phyloP scores from a whole-genome alignment of 1,140 invertebrate genomes.

The Pseudomyrmex flavicornis region DNA sequence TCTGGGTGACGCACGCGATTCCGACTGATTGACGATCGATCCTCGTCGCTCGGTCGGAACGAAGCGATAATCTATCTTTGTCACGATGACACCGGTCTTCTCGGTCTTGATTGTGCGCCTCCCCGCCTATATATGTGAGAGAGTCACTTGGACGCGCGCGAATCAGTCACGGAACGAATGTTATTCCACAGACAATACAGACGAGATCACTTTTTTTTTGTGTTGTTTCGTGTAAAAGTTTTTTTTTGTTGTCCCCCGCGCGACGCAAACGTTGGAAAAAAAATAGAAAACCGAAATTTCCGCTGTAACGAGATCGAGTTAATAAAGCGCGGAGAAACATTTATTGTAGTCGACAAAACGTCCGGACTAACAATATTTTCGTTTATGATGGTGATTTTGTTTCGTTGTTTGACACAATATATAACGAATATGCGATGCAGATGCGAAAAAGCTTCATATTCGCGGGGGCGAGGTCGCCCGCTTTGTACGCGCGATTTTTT shows the following conservation, averaged over 20 bases:
- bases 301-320: conserved; percentile 32
- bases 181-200: too few relatives aligned
- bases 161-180: too few relatives aligned
- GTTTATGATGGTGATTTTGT: conserved; percentile 54
- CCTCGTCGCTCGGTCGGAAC: conserved; percentile 25
- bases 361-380: conserved; percentile 45
- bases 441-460: conserved; percentile 47
- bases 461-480: conserved; percentile 18
- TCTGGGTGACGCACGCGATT: not conserved
- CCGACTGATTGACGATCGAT: conserved; percentile 52
- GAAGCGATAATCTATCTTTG: conserved; percentile 1
- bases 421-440: conserved; percentile 27
- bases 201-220: too few relatives aligned
- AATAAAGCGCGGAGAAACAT: conserved; percentile 31
- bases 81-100: too few relatives aligned
- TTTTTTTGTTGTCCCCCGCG: not conserved
- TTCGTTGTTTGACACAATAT: conserved; percentile 51
- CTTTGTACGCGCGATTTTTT: conserved; percentile 42
- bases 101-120: too few relatives aligned
- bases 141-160: too few relatives aligned
- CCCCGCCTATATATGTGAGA: too few relatives aligned
- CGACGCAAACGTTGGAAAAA: conserved; percentile 14
- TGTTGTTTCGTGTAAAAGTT: not conserved
- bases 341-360: conserved; percentile 38
- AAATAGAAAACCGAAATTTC: not conserved